Evolutionary conservation across 2,797 vertebrate species (phyloP).

Genomic region (Aselliscus stoliczkanus): DNA sequence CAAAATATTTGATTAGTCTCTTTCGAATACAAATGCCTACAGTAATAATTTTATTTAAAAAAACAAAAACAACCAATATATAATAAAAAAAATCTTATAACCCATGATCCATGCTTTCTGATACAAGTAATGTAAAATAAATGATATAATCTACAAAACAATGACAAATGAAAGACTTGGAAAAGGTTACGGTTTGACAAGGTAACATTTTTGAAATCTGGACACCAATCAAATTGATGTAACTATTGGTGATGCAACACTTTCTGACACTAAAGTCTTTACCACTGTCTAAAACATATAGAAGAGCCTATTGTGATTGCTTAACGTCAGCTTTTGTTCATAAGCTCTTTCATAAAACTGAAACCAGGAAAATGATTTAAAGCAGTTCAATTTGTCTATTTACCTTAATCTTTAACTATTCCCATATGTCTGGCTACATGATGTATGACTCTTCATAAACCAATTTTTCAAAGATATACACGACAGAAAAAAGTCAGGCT

Average conservation of each 20-base stretch:
- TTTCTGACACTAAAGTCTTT: conserved; percentile 87
- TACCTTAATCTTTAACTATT: conserved; percentile 89
- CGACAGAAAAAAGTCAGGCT: conserved; percentile 82
- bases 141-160: conserved; percentile 87
- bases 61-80: conserved; percentile 71
- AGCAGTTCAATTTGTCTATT: conserved; percentile 87
- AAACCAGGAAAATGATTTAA: conserved; percentile 86
- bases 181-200: conserved; percentile 87
- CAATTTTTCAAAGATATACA: conserved; percentile 87
- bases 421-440: conserved; percentile 86
- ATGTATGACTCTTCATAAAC: conserved; percentile 86
- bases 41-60: conserved; percentile 78
- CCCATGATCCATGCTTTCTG: conserved; percentile 80
- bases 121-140: conserved; percentile 81
- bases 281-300: conserved; percentile 86
- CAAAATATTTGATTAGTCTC: conserved; percentile 63
- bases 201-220: conserved; percentile 86
- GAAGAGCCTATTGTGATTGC: conserved; percentile 83
- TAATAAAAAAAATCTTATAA: conserved; percentile 81
- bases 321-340: conserved; percentile 86
- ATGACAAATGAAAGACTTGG: conserved; percentile 91
- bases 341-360: conserved; percentile 86
- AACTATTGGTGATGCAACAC: conserved; percentile 82
- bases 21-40: conserved; percentile 70
- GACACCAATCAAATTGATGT: conserved; percentile 86